phyloP scores from a whole-genome alignment of 1,140 invertebrate genomes.

The Bombus consobrinus region DNA sequence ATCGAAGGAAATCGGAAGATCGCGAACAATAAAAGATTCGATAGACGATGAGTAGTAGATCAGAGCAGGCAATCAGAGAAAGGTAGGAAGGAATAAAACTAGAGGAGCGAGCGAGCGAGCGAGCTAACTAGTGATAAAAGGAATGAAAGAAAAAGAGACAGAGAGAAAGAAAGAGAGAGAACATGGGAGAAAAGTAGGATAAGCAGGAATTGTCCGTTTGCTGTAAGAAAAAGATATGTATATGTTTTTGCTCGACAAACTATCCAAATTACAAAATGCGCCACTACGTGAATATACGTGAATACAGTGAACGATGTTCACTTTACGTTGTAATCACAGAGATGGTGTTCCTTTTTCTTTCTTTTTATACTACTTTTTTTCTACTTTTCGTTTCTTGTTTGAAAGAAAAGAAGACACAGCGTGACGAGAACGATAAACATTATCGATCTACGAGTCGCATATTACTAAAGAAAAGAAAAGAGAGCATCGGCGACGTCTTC shows the following conservation, averaged over 20 bases:
- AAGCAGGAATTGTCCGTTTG: not conserved
- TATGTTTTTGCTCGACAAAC: not conserved
- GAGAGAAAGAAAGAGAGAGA: not conserved
- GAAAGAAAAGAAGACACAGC: not conserved
- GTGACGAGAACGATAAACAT: no score
- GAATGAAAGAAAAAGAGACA: constrained; percentile 17
- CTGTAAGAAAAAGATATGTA: not conserved
- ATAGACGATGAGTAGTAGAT: not conserved
- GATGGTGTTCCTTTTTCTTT: not conserved
- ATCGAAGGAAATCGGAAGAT: no score
- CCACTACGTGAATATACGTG: no score
- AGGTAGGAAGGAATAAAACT: not conserved
- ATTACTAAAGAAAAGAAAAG: constrained; percentile 38
- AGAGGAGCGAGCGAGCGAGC: constrained; percentile 11
- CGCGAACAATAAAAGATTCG: not conserved
- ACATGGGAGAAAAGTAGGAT: not conserved
- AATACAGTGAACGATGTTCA: not conserved
- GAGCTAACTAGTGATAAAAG: not conserved
- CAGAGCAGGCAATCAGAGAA: not conserved
- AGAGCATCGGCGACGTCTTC: constrained; percentile 16
- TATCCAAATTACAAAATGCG: not conserved
- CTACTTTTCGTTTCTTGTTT: not conserved
- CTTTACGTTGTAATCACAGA: not conserved
- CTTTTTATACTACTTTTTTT: not conserved
- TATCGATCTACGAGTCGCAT: not conserved